These are phyloP conservation scores for Mastomys natalensis DNA, from an alignment of 2,113 vertebrate genomes.

Conservation along the genomic window DNA sequence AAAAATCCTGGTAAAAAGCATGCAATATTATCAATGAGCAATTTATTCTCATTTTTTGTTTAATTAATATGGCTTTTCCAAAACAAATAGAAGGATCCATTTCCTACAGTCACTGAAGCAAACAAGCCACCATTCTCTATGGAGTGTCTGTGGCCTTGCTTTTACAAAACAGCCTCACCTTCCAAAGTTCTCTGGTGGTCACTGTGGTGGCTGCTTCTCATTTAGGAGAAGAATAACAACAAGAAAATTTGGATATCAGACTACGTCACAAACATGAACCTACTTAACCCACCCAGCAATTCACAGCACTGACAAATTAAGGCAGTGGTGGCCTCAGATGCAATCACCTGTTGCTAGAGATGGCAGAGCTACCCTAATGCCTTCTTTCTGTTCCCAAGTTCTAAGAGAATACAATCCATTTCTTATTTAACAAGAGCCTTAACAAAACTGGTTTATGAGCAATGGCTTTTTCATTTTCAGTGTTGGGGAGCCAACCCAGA, in stretches of 20 bases:
- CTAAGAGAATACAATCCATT: not conserved
- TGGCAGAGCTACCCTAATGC: not conserved
- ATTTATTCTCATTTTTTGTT: slow-evolving; percentile 32
- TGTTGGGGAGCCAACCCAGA: not conserved
- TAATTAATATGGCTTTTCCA: slow-evolving; percentile 27
- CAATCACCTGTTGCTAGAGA: not conserved
- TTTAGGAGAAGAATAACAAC: not conserved
- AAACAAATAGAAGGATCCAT: not conserved
- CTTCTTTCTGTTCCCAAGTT: not conserved
- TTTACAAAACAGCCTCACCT: not conserved
- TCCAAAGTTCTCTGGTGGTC: not conserved
- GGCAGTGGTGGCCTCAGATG: not conserved
- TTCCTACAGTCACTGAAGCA: slow-evolving; percentile 23
- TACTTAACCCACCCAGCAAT: not conserved
- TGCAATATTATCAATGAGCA: not conserved
- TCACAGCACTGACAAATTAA: not conserved
- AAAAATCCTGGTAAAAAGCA: slow-evolving; percentile 22
- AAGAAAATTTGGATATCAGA: not conserved
- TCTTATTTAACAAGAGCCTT: slow-evolving; percentile 1
- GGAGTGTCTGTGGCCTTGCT: not conserved
- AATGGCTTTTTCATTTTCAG: not conserved
- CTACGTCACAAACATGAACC: not conserved
- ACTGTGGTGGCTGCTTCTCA: not conserved
- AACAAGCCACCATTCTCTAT: not conserved
- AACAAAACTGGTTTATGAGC: not conserved